A percentile compares a stretch with the other conserved stretches of the same genome.
These are phyloP conservation scores for Otolemur garnettii DNA, from an alignment of 2,113 vertebrate species.

Conservation along the genomic window DNA sequence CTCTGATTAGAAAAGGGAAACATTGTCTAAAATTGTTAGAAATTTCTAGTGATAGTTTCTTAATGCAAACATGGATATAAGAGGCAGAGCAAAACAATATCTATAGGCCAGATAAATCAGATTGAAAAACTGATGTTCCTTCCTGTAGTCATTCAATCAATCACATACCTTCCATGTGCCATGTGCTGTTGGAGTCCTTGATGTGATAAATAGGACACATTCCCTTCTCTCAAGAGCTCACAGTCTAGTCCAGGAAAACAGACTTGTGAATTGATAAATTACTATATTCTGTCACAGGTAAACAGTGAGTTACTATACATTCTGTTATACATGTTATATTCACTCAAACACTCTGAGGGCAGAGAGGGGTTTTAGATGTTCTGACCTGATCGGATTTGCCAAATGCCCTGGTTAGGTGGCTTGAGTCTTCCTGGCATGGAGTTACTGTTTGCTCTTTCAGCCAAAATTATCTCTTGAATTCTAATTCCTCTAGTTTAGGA, in stretches of 20 bases:
- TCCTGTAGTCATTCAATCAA: constrained; percentile 14
- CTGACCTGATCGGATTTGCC: background rate
- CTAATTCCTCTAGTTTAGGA: constrained; percentile 37
- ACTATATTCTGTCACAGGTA: background rate
- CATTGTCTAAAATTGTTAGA: constrained; percentile 3
- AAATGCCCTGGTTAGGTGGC: background rate
- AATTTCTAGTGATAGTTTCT: constrained; percentile 53
- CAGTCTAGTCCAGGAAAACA: background rate
- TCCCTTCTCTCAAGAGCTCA: background rate
- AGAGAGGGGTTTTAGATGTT: background rate
- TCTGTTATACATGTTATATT: background rate
- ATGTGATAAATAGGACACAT: background rate
- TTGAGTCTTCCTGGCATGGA: background rate
- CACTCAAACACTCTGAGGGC: background rate
- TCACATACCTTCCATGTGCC: background rate
- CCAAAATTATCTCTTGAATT: background rate
- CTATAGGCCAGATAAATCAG: constrained; percentile 51
- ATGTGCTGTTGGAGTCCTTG: background rate
- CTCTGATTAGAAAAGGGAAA: background rate
- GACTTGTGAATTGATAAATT: background rate
- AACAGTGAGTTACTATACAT: background rate
- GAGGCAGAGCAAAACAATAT: background rate
- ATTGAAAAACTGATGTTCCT: constrained; percentile 28
- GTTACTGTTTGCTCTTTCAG: background rate
- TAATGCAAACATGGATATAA: constrained; percentile 51